phyloP scores from a whole-genome alignment of 2,888 invertebrate genomes.

The Gandaritis pyraliata region DNA sequence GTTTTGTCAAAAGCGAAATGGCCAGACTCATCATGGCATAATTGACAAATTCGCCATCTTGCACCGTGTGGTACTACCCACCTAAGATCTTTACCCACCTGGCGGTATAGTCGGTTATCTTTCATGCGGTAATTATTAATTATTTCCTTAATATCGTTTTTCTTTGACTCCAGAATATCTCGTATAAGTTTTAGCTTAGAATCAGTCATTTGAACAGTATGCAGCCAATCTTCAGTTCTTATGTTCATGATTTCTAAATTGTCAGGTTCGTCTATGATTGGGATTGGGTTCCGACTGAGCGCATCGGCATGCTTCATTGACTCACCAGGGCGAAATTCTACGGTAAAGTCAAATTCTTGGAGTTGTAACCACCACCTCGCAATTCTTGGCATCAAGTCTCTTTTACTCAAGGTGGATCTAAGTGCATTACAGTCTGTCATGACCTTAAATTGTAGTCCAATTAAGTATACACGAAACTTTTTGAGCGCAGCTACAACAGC shows the following conservation, averaged over 20 bases:
- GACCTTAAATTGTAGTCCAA: slow-evolving; percentile 14
- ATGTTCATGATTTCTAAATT: slow-evolving; percentile 6
- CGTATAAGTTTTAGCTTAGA: no score
- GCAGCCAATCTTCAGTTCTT: slow-evolving; percentile 14
- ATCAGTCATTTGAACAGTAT: no score
- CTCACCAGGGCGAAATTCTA: slow-evolving; percentile 9
- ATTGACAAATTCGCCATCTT: slow-evolving; percentile 8
- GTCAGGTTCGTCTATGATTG: background rate
- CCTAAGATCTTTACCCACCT: background rate
- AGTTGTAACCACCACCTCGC: slow-evolving; percentile 14
- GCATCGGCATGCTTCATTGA: slow-evolving; percentile 17
- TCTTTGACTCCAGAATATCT: no score
- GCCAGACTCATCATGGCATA: slow-evolving; percentile 15
- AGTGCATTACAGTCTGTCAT: slow-evolving; percentile 17
- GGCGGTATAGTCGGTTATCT: slow-evolving; percentile 10
- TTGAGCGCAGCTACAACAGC: slow-evolving; percentile 13
- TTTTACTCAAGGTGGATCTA: slow-evolving; percentile 2
- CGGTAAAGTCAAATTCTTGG: slow-evolving; percentile 11
- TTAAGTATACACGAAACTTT: slow-evolving; percentile 10
- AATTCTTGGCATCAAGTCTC: slow-evolving; percentile 12
- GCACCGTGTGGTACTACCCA: slow-evolving; percentile 22
- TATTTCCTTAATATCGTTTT: no score
- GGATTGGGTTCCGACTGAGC: slow-evolving; percentile 10
- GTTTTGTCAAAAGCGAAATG: slow-evolving; percentile 22
- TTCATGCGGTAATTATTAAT: background rate